Conservation (phyloP, 2,888 invertebrate genomes). For the Netelia melanura region DNA sequence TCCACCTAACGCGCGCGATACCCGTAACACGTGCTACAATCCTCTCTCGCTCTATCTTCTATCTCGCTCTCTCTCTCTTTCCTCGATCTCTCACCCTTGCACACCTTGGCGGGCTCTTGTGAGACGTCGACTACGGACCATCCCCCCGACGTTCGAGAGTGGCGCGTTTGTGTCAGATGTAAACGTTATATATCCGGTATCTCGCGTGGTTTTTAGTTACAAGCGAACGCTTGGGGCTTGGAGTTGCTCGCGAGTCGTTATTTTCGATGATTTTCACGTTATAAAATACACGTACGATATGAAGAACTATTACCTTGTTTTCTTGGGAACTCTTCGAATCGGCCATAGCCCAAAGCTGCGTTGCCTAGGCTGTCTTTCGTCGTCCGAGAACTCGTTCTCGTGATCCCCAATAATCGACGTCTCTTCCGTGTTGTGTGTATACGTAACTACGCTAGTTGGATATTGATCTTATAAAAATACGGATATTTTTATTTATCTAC, state of each 20-base stretch:
- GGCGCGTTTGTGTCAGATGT: conserved; percentile 26
- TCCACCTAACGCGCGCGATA: conserved; percentile 80
- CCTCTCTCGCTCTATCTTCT: conserved; percentile 7
- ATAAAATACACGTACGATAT: background rate
- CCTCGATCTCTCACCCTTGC: conserved; percentile 28
- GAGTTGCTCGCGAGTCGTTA: background rate
- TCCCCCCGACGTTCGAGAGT: conserved; percentile 18
- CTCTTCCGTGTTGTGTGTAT: conserved; percentile 5
- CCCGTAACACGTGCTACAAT: conserved; percentile 77
- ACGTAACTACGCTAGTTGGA: conserved; percentile 25
- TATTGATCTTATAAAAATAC: conserved; percentile 13
- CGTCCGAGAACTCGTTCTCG: conserved; percentile 26
- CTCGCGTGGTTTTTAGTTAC: conserved; percentile 3
- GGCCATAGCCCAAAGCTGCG: conserved; percentile 65
- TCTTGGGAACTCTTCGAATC: conserved; percentile 64
- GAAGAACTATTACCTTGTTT: conserved; percentile 56
- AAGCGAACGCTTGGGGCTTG: background rate
- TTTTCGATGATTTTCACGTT: background rate
- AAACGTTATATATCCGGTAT: conserved; percentile 17
- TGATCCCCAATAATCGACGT: conserved; percentile 15
- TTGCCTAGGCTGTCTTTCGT: conserved; percentile 43
- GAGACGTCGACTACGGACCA: conserved; percentile 15
- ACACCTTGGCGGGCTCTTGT: conserved; percentile 37
- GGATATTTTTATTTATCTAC: background rate
- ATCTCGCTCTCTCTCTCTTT: conserved; percentile 20